Evolutionary conservation across 2,888 invertebrate genomes (phyloP).

Genomic region (Lepidocyrtinus sp.): DNA sequence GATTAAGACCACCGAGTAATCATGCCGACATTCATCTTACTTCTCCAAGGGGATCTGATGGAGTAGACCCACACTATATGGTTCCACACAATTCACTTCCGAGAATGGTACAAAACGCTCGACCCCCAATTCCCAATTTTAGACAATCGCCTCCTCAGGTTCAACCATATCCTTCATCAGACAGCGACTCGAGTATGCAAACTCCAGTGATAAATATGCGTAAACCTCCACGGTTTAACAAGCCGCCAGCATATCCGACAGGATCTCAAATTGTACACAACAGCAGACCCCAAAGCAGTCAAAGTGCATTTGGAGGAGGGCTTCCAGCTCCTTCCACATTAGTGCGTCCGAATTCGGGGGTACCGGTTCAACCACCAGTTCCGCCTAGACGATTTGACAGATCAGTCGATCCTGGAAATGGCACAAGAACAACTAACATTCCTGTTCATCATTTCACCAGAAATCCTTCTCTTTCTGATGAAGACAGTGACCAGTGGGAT

Average conservation of each 20-base stretch:
- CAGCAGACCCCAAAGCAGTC: not conserved
- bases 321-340: not conserved
- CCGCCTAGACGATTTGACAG: constrained; percentile 7
- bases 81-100: constrained; percentile 12
- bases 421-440: not conserved
- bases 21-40: not conserved
- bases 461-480: not conserved
- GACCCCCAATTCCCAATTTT: constrained; percentile 12
- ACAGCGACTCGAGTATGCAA: not conserved
- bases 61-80: constrained; percentile 25
- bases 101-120: not conserved
- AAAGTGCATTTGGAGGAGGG: not conserved
- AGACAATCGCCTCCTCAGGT: constrained; percentile 20
- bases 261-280: constrained; percentile 21
- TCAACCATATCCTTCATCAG: not conserved
- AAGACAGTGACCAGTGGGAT: constrained; percentile 45
- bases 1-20: constrained; percentile 6
- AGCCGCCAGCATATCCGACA: constrained; percentile 34
- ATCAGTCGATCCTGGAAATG: not conserved
- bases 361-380: constrained; percentile 12
- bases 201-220: not conserved
- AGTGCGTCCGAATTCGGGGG: not conserved
- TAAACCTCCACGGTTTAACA: constrained; percentile 13
- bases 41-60: not conserved
- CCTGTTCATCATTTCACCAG: not conserved